Percentiles rank a stretch among this genome's conserved stretches.
Evolutionary conservation across 2,888 invertebrate genomes (phyloP).

Genomic region (Dryobota labecula): DNA sequence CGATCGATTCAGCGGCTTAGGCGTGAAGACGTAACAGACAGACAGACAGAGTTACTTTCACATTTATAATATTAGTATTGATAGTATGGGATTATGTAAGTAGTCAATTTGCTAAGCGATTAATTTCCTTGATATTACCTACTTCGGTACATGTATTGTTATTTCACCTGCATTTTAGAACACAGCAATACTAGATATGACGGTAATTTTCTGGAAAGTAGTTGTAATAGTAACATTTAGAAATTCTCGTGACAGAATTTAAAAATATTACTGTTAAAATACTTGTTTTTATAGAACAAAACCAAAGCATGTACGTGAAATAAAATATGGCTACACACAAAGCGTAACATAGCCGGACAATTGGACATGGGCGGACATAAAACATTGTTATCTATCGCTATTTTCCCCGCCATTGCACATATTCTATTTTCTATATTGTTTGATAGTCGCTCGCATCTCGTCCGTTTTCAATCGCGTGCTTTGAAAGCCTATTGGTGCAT

Average conservation of each 20-base stretch:
- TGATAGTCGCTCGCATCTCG: constrained; percentile 19
- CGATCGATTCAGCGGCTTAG: no score
- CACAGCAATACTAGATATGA: no score
- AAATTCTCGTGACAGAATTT: background rate
- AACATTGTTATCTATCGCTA: constrained; percentile 49
- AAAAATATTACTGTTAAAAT: background rate
- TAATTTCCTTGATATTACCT: no score
- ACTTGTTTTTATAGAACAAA: background rate
- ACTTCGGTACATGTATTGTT: no score
- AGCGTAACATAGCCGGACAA: constrained; percentile 4
- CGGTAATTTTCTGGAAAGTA: background rate
- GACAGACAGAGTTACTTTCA: no score
- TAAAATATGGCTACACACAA: constrained; percentile 27
- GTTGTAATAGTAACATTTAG: background rate
- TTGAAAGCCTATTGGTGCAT: constrained; percentile 46
- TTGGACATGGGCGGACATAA: constrained; percentile 22
- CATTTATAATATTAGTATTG: no score
- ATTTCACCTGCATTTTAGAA: no score
- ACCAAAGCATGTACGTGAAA: background rate
- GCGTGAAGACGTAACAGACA: no score
- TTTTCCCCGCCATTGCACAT: constrained; percentile 38
- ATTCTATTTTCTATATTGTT: constrained; percentile 51
- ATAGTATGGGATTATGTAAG: no score
- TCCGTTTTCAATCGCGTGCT: constrained; percentile 32
- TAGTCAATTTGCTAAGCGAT: no score